Percentiles rank a stretch among this genome's conserved stretches.
These are phyloP conservation scores for Melipona quadrifasciata DNA, from an alignment of 1,140 invertebrate genomes.

Conservation along the genomic window DNA sequence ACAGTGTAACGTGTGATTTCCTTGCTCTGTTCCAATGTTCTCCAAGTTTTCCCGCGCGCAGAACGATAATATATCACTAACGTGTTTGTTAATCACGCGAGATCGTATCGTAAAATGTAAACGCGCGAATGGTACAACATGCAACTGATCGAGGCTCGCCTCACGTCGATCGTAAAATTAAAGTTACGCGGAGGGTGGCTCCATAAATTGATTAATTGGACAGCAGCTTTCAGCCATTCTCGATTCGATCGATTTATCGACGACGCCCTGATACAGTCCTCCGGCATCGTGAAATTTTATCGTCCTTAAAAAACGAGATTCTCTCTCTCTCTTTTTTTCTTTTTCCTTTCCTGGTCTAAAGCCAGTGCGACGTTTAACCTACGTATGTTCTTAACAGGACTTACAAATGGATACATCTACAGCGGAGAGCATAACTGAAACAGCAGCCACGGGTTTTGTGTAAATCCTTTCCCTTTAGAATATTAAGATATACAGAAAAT, in stretches of 20 bases:
- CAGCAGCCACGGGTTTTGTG: no score
- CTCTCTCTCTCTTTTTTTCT: no score
- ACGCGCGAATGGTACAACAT: neutral
- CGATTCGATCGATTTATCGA: neutral
- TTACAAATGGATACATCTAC: no score
- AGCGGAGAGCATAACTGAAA: no score
- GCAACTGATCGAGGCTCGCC: neutral
- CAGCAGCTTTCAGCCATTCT: neutral
- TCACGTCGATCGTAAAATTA: constrained; percentile 1
- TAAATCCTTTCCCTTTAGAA: no score
- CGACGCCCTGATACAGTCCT: neutral
- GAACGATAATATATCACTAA: neutral
- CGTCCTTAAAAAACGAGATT: neutral
- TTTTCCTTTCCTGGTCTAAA: neutral
- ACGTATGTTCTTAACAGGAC: neutral
- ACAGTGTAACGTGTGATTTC: neutral
- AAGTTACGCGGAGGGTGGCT: neutral
- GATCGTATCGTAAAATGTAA: constrained; percentile 17
- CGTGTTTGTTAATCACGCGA: neutral
- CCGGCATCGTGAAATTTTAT: neutral
- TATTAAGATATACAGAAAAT: no score
- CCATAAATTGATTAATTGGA: neutral
- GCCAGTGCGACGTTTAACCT: neutral
- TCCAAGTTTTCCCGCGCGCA: neutral
- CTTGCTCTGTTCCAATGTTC: neutral